These are phyloP conservation scores for Leptoteleia sp. DNA, from an alignment of 1,140 invertebrate species.

Conservation along the genomic window DNA sequence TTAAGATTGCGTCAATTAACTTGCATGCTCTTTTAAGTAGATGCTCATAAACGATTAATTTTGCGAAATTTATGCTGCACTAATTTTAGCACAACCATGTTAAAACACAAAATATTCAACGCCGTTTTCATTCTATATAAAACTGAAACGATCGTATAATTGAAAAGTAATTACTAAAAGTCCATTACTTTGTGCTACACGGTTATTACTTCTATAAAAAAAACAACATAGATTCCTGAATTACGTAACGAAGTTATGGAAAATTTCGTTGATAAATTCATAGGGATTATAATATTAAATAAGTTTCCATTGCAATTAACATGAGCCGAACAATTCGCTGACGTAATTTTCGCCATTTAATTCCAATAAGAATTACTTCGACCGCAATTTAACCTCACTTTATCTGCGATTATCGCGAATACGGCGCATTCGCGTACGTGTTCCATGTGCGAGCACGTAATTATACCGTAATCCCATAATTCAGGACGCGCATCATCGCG, in stretches of 20 bases:
- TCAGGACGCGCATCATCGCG: constrained; percentile 45
- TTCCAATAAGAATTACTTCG: constrained; percentile 55
- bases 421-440: constrained; percentile 23
- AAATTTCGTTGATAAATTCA: constrained; percentile 33
- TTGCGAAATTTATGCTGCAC: no score
- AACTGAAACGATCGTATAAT: no score
- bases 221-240: constrained; percentile 2
- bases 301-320: constrained; percentile 25
- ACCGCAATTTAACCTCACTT: constrained; percentile 58
- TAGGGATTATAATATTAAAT: constrained; percentile 33
- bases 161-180: no score
- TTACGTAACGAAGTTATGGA: constrained; percentile 4
- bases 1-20: no score
- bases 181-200: no score
- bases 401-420: constrained; percentile 42
- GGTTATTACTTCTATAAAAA: constrained; percentile 6
- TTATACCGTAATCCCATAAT: constrained; percentile 50
- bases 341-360: constrained; percentile 55
- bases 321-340: constrained; percentile 26
- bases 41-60: no score
- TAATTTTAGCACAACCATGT: no score
- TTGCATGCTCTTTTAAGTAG: no score
- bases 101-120: no score
- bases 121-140: no score
- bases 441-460: constrained; percentile 29